phyloP scores from a whole-genome alignment of 2,888 invertebrate genomes.

The Lasioglossum leucozonium region DNA sequence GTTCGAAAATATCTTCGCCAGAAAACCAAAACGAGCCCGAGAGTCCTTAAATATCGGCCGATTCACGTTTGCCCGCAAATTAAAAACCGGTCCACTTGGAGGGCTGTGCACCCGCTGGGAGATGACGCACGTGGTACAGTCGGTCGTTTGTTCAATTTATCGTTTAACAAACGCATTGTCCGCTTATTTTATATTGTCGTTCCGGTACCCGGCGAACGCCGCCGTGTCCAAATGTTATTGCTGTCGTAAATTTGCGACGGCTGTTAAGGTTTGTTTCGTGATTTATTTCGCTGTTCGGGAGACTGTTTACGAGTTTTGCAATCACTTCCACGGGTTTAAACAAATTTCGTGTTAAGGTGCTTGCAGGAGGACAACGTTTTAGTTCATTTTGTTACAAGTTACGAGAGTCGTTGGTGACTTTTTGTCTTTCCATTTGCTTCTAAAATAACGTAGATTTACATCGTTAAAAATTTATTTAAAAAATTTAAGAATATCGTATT shows the following conservation, averaged over 20 bases:
- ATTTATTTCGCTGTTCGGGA: background rate
- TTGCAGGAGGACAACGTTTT: background rate
- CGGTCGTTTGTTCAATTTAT: conserved; percentile 15
- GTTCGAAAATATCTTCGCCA: conserved; percentile 20
- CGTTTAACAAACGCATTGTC: background rate
- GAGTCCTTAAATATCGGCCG: conserved; percentile 52
- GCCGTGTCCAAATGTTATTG: background rate
- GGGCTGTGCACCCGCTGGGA: conserved; percentile 31
- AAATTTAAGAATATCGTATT: no score
- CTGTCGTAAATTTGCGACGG: background rate
- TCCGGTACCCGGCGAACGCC: background rate
- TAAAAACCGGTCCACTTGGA: conserved; percentile 62
- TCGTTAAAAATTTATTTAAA: no score
- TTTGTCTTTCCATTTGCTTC: background rate
- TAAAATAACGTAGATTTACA: no score
- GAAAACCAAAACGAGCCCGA: conserved; percentile 38
- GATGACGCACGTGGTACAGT: conserved; percentile 43
- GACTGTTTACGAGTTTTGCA: background rate
- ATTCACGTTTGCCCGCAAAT: conserved; percentile 42
- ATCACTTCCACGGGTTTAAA: background rate
- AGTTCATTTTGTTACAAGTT: background rate
- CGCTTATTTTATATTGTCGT: conserved; percentile 3
- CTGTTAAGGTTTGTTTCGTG: background rate
- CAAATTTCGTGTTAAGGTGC: background rate
- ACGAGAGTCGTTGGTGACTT: background rate